These are phyloP conservation scores for Nothoprocta pentlandii DNA, from an alignment of 2,113 vertebrate species.

Conservation along the genomic window DNA sequence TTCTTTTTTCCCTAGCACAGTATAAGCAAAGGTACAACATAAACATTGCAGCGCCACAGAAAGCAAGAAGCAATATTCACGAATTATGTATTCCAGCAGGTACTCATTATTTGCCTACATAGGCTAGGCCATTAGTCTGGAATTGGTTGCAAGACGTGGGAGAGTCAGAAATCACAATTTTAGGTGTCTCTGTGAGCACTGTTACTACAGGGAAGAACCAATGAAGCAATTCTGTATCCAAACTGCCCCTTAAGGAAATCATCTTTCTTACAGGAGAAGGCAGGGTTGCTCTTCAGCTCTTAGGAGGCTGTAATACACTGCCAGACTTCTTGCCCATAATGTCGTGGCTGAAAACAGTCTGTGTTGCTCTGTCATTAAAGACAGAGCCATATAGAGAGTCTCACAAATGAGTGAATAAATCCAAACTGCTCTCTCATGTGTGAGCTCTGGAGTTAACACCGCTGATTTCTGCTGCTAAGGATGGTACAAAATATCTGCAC, in stretches of 20 bases:
- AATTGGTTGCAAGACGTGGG: not conserved
- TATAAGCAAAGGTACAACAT: not conserved
- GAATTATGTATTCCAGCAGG: not conserved
- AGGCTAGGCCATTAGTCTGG: not conserved
- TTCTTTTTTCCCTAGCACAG: not conserved
- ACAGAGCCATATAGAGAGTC: slow-evolving; percentile 11
- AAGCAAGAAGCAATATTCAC: not conserved
- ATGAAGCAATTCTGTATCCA: slow-evolving; percentile 20
- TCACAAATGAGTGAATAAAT: slow-evolving; percentile 58
- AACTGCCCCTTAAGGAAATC: slow-evolving; percentile 54
- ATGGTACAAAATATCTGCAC: slow-evolving; percentile 68
- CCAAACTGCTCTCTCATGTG: slow-evolving; percentile 52
- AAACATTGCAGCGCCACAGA: not conserved
- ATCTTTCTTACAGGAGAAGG: slow-evolving; percentile 3
- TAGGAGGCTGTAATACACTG: not conserved
- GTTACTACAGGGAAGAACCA: not conserved
- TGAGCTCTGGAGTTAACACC: slow-evolving; percentile 59
- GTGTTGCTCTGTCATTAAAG: slow-evolving; percentile 5
- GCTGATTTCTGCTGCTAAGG: slow-evolving; percentile 40
- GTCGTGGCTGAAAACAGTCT: not conserved
- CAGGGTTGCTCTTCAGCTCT: slow-evolving; percentile 18
- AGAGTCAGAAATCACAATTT: slow-evolving; percentile 20
- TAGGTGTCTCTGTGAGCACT: not conserved
- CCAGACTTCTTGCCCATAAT: slow-evolving; percentile 30
- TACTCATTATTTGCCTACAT: not conserved